phyloP scores from a whole-genome alignment of 2,888 invertebrate genomes.

The Temnothorax ravouxi region DNA sequence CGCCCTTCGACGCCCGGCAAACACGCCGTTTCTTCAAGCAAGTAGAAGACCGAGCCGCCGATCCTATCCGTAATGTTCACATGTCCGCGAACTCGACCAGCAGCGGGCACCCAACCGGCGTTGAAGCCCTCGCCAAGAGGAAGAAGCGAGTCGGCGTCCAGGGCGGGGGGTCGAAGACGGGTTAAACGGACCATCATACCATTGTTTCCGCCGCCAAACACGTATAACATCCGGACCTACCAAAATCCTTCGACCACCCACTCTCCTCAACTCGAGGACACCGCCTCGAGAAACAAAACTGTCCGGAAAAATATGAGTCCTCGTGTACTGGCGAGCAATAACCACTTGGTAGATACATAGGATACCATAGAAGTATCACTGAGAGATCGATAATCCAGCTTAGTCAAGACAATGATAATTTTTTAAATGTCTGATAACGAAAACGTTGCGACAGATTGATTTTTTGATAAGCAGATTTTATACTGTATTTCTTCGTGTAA shows the following conservation, averaged over 20 bases:
- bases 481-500: too few species aligned
- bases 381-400: not conserved
- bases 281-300: slow-evolving; percentile 31
- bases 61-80: slow-evolving; percentile 59
- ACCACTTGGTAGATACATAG: not conserved
- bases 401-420: not conserved
- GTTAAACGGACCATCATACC: slow-evolving; percentile 79
- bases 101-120: slow-evolving; percentile 17
- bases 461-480: not conserved
- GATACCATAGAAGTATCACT: slow-evolving; percentile 16
- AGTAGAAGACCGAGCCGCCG: slow-evolving; percentile 61
- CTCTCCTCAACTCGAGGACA: slow-evolving; percentile 35
- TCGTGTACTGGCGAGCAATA: slow-evolving; percentile 19
- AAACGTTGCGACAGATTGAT: not conserved
- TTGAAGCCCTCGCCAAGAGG: slow-evolving; percentile 63
- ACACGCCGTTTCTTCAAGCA: slow-evolving; percentile 75
- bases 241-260: slow-evolving; percentile 59
- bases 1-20: slow-evolving; percentile 70
- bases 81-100: slow-evolving; percentile 18
- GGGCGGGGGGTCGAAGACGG: slow-evolving; percentile 42
- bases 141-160: slow-evolving; percentile 53
- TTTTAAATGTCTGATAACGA: not conserved
- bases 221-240: slow-evolving; percentile 66
- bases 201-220: slow-evolving; percentile 80
- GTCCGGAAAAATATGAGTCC: slow-evolving; percentile 44